Conservation (phyloP, 2,888 invertebrate species). For the Siphonodentalium dalli region DNA sequence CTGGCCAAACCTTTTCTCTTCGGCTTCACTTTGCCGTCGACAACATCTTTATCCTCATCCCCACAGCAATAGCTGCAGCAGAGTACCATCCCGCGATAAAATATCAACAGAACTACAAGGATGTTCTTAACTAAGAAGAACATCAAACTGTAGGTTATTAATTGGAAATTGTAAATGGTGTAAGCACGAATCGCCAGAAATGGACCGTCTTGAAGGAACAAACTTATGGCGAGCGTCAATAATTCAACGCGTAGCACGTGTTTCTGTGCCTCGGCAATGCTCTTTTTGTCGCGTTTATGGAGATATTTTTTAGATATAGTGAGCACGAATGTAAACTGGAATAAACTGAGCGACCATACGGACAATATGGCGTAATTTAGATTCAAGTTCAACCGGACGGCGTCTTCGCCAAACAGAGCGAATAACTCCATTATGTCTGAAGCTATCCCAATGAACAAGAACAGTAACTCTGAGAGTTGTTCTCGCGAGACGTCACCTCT, state of each 20-base stretch:
- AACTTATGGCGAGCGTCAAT: too few species aligned
- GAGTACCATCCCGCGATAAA: slow-evolving; percentile 37
- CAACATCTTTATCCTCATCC: too few species aligned
- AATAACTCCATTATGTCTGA: slow-evolving; percentile 48
- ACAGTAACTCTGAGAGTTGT: slow-evolving; percentile 51
- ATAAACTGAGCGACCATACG: slow-evolving; percentile 56
- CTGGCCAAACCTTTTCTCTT: too few species aligned
- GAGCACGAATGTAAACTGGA: slow-evolving; percentile 58
- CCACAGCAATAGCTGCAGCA: too few species aligned
- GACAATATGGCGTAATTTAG: slow-evolving; percentile 50
- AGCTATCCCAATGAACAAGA: slow-evolving; percentile 60
- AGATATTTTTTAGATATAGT: slow-evolving; percentile 16
- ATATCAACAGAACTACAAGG: slow-evolving; percentile 37
- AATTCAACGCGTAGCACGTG: too few species aligned
- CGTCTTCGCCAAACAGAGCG: slow-evolving; percentile 39
- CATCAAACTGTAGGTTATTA: slow-evolving; percentile 50
- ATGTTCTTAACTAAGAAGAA: slow-evolving; percentile 55
- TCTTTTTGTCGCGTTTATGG: too few species aligned
- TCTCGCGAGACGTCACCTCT: slow-evolving; percentile 46
- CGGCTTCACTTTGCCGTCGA: too few species aligned
- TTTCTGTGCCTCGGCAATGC: too few species aligned
- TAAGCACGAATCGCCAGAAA: slow-evolving; percentile 68
- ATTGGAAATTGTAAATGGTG: slow-evolving; percentile 80
- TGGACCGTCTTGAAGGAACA: slow-evolving; percentile 41
- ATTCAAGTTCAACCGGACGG: slow-evolving; percentile 42